These are phyloP conservation scores for Hippocampus kuda DNA, from an alignment of 2,797 vertebrate genomes.

Conservation along the genomic window DNA sequence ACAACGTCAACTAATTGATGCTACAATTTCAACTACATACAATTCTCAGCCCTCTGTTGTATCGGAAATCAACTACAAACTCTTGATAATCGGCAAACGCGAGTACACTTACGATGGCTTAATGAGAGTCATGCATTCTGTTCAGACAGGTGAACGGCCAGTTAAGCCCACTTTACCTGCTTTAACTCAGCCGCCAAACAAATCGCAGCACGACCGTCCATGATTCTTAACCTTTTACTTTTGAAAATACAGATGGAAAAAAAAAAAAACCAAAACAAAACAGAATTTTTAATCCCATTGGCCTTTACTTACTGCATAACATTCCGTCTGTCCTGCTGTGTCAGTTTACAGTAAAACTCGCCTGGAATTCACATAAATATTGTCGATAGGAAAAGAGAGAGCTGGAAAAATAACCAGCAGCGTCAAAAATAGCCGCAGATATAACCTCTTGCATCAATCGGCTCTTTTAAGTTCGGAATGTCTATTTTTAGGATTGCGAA, in stretches of 20 bases:
- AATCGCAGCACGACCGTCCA: constrained; percentile 10
- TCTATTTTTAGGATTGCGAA: constrained; percentile 59
- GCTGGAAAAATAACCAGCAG: constrained; percentile 55
- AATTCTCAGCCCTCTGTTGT: no score
- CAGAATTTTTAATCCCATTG: constrained; percentile 17
- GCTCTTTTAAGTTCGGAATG: constrained; percentile 37
- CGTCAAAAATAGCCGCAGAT: constrained; percentile 56
- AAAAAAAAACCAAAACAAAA: constrained; percentile 8
- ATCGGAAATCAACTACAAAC: no score
- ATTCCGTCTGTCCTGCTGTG: constrained; percentile 37
- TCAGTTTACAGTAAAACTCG: constrained; percentile 45
- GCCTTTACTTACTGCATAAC: constrained; percentile 17
- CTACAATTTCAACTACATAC: no score
- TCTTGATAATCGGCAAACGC: neutral
- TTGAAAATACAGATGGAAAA: constrained; percentile 26
- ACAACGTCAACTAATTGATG: no score
- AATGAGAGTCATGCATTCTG: neutral
- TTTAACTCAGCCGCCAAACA: constrained; percentile 4
- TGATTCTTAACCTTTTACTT: constrained; percentile 12
- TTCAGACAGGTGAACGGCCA: neutral
- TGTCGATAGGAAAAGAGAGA: constrained; percentile 40
- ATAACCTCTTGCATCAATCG: constrained; percentile 58
- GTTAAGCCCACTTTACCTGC: neutral
- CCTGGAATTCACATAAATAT: constrained; percentile 56
- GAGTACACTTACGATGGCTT: neutral